Evolutionary conservation across 2,797 vertebrate genomes (phyloP), one percentile per base, ranked within the genome.

Genomic region (Hyperoplus immaculatus): DNA sequence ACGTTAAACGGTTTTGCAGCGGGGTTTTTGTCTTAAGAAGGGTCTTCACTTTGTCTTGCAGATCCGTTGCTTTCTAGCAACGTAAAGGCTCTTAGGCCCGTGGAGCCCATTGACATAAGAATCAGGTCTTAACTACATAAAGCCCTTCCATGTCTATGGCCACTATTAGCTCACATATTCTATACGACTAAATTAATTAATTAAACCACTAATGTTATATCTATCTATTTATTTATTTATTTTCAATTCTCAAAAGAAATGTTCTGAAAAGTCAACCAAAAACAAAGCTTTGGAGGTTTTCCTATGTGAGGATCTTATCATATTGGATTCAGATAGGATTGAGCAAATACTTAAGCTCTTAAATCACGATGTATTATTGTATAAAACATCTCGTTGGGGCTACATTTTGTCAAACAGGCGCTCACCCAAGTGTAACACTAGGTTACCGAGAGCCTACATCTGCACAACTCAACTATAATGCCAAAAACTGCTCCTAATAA

Each of bases 11-110:
- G 45, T 74, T 84, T 84, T 78, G 72, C 54, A 75, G 60, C 15
- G 53, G 63, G 21, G 43, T 83, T 83, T 83, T 91, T 82, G 78
- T 90, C 84, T 70, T 46, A 8, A 76, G n/a, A 59, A 69, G 50
- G 77, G 78, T 57, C 72, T 56, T 50, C 56, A 81, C 68, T 88
- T 84, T 90, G 89, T 92, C 53, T 73, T 85, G 85, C 70, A 88
- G 78, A 79, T 77, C 56, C 3, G 0, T 0, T 12, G 5, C 47
- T 43, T 69, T 43, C 14, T 65, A 36, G 15, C 56, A 57, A 5
- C 15, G 11, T 3, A 12, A 29, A 29, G 47, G 15, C 55, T 42
- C 0, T 54, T 2, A 60, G 72, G 61, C 66, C 73, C 55, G 61
- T 60, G 41, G 71, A 65, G 74, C 5, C 57, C 71, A 71, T 1